Evolutionary conservation across 2,888 invertebrate species (phyloP), one percentile per base, ranked within the genome.

Genomic region (Leucania comma): DNA sequence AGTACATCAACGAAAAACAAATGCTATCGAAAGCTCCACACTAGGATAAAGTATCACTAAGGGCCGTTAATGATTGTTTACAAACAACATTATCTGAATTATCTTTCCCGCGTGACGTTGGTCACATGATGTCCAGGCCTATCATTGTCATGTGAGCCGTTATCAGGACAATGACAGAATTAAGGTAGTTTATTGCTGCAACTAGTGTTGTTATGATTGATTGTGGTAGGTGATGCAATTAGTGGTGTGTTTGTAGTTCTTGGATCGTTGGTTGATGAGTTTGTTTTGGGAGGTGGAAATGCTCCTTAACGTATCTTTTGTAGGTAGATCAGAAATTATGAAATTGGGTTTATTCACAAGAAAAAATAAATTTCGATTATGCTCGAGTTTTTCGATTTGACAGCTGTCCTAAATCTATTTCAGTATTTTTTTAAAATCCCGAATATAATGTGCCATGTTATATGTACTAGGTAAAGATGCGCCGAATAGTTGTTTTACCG

Each of bases 51-150:
- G 24, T 64, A 54, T 61, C 75, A 56, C 38, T 58, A 54, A 17
- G 60, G 54, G 50, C 80, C 35, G 68, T 53, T 54, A 32, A 29
- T 65, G 56, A 58, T 82, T 79, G 83, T 79, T 85, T 87, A 83
- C 81, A 82, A 85, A 84, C 67, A 78, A 63, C 72, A 57, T 80
- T 89, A 91, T 90, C 88, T 73, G 57, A 69, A 67, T 84, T 89
- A 91, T 90, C 87, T 71, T 12, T 64, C 64, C 75, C 90, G 87
- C 89, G 90, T 93, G 92, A 92, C 88, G 70, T 54, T 42, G 63
- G 87, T 93, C 93, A 92, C 90, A 92, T 92, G 92, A 90, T 90
- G 91, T 87, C 89, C 92, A 86, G 78, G 78, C 86, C 86, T 88
- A 89, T 89, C 90, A 78, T 82, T 75, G 90, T 93, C 93, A 93